Base-by-base conservation (phyloP, 2,797 vertebrate genomes). In the Darevskia mixta region DNA sequence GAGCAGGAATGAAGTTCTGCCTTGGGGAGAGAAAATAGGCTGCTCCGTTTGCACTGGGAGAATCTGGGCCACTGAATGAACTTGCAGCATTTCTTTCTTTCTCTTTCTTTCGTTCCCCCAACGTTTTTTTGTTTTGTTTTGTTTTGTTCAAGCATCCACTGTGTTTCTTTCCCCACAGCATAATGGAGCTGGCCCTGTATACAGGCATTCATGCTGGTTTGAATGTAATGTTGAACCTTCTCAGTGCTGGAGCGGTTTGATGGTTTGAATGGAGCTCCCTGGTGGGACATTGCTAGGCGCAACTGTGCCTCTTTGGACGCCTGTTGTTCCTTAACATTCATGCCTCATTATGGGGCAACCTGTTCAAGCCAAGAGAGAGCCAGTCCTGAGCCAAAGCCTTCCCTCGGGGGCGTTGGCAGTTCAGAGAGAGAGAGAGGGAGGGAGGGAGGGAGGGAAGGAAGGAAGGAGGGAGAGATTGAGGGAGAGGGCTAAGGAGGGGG, bases 141-240 rank as follows among this genome's bases (percentile, higher is more conserved):
- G 64, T 76, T 83, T 55, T 71, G 64, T 88, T 69, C 35, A 64
- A 96, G 96, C 93, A 96, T 97, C 96, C 96, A 96, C 96, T 95
- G 97, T 96, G 97, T 95, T 94, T 96, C 97, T 96, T 69, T 61
- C 61, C 82, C 91, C 93, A 90, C 82, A 86, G 91, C 92, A 94
- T 83, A 91, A 97, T 96, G 96, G 96, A 94, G 95, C 95, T 95
- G 94, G 93, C 93, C 92, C 95, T 88, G 95, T 90, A 96, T 95
- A 96, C 97, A 96, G 97, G 97, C 96, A 96, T 97, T 97, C 96
- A 96, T 90, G 93, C 94, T 95, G 95, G 87, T 93, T 94, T 96
- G 97, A 97, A 97, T 97, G 97, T 97, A 97, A 97, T 97, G 97
- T 96, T 98, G 97, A 98, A 98, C 96, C 97, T 96, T 98, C 97